phyloP scores from a whole-genome alignment of 2,797 vertebrate species.

The Hipposideros larvatus region DNA sequence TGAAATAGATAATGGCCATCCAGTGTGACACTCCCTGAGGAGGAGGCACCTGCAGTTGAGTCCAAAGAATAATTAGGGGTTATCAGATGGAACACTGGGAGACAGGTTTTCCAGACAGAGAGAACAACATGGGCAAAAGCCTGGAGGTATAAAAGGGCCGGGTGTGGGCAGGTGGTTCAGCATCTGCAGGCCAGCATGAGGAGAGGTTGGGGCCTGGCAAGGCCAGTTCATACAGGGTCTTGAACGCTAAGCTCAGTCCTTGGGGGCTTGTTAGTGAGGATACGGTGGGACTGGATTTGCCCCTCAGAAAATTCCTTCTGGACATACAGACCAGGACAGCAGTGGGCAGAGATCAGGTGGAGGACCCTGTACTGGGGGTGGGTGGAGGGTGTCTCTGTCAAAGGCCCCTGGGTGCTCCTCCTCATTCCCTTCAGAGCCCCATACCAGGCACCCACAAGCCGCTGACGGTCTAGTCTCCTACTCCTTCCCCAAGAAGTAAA shows the following conservation, averaged over 20 bases:
- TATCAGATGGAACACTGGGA: neutral
- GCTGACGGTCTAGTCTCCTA: neutral
- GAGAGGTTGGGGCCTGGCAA: neutral
- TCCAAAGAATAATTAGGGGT: neutral
- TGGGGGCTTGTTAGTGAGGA: neutral
- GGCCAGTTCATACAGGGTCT: neutral
- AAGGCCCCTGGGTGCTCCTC: neutral
- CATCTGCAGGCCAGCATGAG: neutral
- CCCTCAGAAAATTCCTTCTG: conserved; percentile 8
- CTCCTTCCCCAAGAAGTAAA: neutral
- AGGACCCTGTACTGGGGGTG: neutral
- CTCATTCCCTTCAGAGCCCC: neutral
- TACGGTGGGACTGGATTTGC: neutral
- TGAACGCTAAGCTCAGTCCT: neutral
- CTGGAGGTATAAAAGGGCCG: neutral
- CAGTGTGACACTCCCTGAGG: neutral
- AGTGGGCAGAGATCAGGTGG: neutral
- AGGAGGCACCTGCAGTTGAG: neutral
- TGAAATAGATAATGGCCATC: neutral
- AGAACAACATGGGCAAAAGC: neutral
- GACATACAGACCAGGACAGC: neutral
- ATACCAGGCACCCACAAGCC: neutral
- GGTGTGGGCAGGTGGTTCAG: neutral
- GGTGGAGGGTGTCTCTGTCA: neutral
- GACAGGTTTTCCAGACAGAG: neutral